These are phyloP conservation scores for Anoplius nigerrimus DNA, from an alignment of 2,888 invertebrate genomes.

Conservation along the genomic window DNA sequence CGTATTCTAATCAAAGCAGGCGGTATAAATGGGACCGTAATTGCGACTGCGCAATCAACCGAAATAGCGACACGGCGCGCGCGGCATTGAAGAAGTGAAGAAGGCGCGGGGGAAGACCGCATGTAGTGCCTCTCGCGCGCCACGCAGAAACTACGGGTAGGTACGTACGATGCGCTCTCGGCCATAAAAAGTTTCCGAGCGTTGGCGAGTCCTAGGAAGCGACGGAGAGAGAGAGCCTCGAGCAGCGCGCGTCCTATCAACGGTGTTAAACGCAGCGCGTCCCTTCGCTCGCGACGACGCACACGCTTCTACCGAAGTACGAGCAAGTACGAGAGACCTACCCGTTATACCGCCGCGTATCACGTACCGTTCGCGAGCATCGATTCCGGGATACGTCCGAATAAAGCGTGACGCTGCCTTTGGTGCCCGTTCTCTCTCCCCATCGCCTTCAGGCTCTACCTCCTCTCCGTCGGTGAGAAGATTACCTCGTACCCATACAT, in stretches of 20 bases:
- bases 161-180: conserved; percentile 20
- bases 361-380: no score
- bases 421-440: conserved; percentile 15
- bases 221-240: not conserved
- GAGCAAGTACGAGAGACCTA: no score
- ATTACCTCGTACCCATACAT: conserved; percentile 12
- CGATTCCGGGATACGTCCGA: not conserved
- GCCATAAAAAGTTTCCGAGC: conserved; percentile 17
- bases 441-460: conserved; percentile 19
- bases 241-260: not conserved
- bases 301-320: no score
- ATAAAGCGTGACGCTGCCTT: not conserved
- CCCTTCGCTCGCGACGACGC: not conserved
- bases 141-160: conserved; percentile 21
- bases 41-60: conserved; percentile 48
- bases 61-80: conserved; percentile 25
- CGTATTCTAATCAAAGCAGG: no score
- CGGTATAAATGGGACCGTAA: conserved; percentile 16
- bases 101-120: conserved; percentile 22
- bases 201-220: conserved; percentile 9
- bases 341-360: no score
- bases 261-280: not conserved
- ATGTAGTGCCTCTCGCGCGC: conserved; percentile 22
- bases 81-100: not conserved
- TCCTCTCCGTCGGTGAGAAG: conserved; percentile 26